A percentile compares a stretch with the other conserved stretches of the same genome.
These are phyloP conservation scores for Eriocheir sinensis DNA, from an alignment of 1,140 invertebrate genomes.

Conservation along the genomic window DNA sequence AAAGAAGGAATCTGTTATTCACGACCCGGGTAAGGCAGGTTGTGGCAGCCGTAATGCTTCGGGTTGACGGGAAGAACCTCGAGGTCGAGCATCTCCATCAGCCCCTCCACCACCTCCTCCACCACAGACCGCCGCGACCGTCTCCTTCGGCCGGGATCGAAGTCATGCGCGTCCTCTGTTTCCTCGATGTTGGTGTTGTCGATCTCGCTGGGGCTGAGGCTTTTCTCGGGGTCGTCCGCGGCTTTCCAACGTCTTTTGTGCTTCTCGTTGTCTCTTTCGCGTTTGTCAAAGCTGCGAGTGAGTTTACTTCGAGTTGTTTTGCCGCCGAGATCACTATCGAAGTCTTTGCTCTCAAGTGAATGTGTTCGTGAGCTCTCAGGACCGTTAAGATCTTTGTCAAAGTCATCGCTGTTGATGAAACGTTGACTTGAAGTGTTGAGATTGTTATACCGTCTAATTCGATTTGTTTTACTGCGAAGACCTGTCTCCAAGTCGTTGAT, in stretches of 20 bases:
- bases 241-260: not conserved
- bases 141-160: not conserved
- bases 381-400: too few species aligned
- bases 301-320: not conserved
- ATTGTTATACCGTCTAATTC: too few species aligned
- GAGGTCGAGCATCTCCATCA: conserved; percentile 58
- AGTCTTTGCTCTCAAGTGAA: too few species aligned
- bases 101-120: conserved; percentile 48
- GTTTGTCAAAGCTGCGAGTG: not conserved
- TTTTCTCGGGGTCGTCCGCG: not conserved
- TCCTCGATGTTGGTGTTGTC: not conserved
- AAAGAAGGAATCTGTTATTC: too few species aligned
- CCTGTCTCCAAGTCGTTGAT: too few species aligned
- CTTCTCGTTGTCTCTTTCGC: not conserved
- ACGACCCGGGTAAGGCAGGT: conserved; percentile 29
- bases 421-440: too few species aligned
- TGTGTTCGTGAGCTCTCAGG: too few species aligned
- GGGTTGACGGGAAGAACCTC: conserved; percentile 63
- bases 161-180: not conserved
- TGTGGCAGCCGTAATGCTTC: conserved; percentile 57
- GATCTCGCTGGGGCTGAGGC: not conserved
- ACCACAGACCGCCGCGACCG: conserved; percentile 18
- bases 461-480: too few species aligned
- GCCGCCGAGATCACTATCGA: too few species aligned
- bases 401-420: too few species aligned